Conservation (phyloP, 64 coral and sea anemone species). For the Trachythela sp. region DNA sequence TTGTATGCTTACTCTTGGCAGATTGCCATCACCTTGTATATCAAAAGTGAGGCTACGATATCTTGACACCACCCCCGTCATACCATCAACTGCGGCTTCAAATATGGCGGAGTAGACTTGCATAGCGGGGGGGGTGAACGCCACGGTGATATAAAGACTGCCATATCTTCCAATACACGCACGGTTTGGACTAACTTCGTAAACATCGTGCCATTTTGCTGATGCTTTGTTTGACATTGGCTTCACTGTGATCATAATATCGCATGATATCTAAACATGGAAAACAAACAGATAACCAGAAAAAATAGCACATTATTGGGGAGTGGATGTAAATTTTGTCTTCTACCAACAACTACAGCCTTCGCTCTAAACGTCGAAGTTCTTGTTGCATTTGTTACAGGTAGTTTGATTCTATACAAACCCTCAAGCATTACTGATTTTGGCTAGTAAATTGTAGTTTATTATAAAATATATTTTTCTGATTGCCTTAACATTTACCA, state of each 20-base stretch:
- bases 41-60: slow-evolving; percentile 93
- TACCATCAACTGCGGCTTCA: slow-evolving; percentile 90
- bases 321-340: not conserved
- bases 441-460: too few relatives aligned
- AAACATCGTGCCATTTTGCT: slow-evolving; percentile 90
- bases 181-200: slow-evolving; percentile 76
- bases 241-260: slow-evolving; percentile 87
- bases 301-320: too few relatives aligned
- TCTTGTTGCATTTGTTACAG: too few relatives aligned
- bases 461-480: too few relatives aligned
- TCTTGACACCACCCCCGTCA: slow-evolving; percentile 76
- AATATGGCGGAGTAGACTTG: slow-evolving; percentile 76
- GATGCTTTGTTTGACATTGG: slow-evolving; percentile 85
- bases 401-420: too few relatives aligned
- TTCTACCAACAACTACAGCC: too few relatives aligned
- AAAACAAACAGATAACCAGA: not conserved
- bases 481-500: too few relatives aligned
- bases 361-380: too few relatives aligned
- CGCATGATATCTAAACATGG: slow-evolving; percentile 73
- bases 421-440: too few relatives aligned
- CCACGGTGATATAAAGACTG: slow-evolving; percentile 74
- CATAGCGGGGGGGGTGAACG: slow-evolving; percentile 87
- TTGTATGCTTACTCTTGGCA: slow-evolving; percentile 69
- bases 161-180: slow-evolving; percentile 85
- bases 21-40: slow-evolving; percentile 91